Conservation (phyloP, 2,888 invertebrate genomes). For the Eupithecia dodoneata region DNA sequence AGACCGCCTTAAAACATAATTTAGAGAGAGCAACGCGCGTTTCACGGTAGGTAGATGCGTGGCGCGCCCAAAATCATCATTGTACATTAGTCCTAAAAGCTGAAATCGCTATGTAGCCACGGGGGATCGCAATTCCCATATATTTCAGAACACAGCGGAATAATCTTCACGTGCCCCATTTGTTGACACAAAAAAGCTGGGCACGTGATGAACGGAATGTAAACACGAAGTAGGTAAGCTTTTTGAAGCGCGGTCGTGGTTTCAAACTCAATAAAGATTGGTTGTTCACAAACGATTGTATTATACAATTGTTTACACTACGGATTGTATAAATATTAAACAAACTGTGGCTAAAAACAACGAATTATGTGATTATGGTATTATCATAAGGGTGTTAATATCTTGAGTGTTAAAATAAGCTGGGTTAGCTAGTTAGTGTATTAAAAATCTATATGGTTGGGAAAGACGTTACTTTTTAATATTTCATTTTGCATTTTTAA, state of each 20-base stretch:
- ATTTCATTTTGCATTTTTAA: too few species aligned
- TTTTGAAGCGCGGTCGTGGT: slow-evolving; percentile 40
- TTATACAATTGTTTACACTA: background rate
- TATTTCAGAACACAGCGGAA: slow-evolving; percentile 38
- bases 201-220: slow-evolving; percentile 48
- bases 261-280: slow-evolving; percentile 39
- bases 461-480: too few species aligned
- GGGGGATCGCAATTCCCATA: slow-evolving; percentile 32
- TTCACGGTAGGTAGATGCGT: background rate
- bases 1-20: background rate
- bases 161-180: slow-evolving; percentile 45
- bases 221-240: slow-evolving; percentile 45
- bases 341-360: background rate
- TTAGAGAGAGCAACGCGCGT: background rate
- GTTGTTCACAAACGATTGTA: slow-evolving; percentile 20
- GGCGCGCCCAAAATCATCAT: background rate
- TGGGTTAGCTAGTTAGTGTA: too few species aligned
- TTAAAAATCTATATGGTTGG: too few species aligned
- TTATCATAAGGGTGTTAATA: too few species aligned
- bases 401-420: too few species aligned
- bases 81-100: slow-evolving; percentile 16
- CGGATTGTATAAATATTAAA: background rate
- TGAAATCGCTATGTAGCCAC: slow-evolving; percentile 28
- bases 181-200: slow-evolving; percentile 52
- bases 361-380: background rate